phyloP scores from a whole-genome alignment of 2,797 vertebrate genomes.

The Danionella dracula region DNA sequence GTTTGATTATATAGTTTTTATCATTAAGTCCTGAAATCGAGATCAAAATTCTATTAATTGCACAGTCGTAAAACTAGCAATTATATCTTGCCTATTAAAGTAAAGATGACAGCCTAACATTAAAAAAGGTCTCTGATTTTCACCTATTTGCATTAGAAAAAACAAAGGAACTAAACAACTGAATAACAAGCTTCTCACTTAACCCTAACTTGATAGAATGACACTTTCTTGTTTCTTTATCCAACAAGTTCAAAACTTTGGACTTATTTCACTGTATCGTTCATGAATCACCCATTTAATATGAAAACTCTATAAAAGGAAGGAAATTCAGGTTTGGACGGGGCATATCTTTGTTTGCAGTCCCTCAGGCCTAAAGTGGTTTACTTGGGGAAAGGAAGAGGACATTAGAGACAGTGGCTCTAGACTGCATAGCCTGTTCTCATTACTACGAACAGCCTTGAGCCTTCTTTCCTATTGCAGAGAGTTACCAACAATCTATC shows the following conservation, averaged over 20 bases:
- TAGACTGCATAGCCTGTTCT: slow-evolving; percentile 60
- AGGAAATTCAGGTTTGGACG: background rate
- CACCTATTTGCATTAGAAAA: no score
- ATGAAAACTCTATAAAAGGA: no score
- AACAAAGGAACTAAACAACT: no score
- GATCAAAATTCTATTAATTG: no score
- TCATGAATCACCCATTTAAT: background rate
- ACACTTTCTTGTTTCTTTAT: background rate
- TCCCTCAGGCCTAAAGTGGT: background rate
- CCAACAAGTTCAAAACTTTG: background rate
- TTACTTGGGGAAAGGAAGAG: slow-evolving; percentile 40
- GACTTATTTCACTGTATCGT: background rate
- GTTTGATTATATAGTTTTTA: no score
- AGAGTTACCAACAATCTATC: slow-evolving; percentile 69
- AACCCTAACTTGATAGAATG: background rate
- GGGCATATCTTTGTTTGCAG: background rate
- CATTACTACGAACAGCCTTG: slow-evolving; percentile 69
- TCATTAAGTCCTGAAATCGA: no score
- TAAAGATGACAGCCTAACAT: no score
- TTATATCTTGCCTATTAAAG: no score
- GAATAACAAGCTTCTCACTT: no score
- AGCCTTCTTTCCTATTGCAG: slow-evolving; percentile 64
- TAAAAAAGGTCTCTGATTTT: no score
- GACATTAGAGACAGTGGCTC: slow-evolving; percentile 45
- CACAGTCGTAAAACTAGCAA: no score